phyloP scores from a whole-genome alignment of 1,140 invertebrate species.

The Grapholita molesta region DNA sequence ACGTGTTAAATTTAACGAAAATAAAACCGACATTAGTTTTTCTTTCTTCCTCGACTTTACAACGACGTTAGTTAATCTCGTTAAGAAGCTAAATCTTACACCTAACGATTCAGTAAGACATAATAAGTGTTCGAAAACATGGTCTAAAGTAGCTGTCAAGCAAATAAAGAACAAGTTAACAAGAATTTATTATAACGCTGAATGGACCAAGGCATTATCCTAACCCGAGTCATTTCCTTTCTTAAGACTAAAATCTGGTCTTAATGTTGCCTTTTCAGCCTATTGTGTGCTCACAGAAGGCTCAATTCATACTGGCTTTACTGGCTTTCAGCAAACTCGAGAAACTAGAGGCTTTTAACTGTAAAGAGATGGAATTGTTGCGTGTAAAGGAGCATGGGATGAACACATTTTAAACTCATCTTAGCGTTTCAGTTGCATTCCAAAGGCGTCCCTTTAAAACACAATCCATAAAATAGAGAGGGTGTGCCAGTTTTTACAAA shows the following conservation, averaged over 20 bases:
- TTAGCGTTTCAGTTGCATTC: background rate
- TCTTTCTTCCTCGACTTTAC: too few species aligned
- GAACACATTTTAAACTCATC: background rate
- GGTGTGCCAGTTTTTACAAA: too few species aligned
- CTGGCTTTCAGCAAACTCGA: conserved; percentile 54
- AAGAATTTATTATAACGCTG: conserved; percentile 5
- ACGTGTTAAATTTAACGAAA: too few species aligned
- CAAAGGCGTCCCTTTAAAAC: too few species aligned
- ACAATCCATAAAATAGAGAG: too few species aligned
- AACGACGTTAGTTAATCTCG: too few species aligned
- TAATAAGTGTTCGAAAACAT: background rate
- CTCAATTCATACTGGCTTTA: conserved; percentile 49
- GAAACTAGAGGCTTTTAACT: conserved; percentile 58
- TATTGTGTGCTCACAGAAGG: conserved; percentile 44
- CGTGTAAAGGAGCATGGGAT: conserved; percentile 22
- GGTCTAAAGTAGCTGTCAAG: background rate
- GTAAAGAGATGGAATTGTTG: conserved; percentile 40
- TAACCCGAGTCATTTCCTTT: conserved; percentile 49
- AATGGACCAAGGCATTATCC: conserved; percentile 23
- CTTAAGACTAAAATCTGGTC: conserved; percentile 51
- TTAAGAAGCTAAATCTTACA: background rate
- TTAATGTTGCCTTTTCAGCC: conserved; percentile 54
- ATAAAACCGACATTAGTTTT: too few species aligned
- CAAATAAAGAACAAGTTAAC: background rate
- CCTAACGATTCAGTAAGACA: background rate